A percentile compares a stretch with the other conserved stretches of the same genome.
Conservation (phyloP, 2,888 invertebrate species). For the Drosophila putrida region DNA sequence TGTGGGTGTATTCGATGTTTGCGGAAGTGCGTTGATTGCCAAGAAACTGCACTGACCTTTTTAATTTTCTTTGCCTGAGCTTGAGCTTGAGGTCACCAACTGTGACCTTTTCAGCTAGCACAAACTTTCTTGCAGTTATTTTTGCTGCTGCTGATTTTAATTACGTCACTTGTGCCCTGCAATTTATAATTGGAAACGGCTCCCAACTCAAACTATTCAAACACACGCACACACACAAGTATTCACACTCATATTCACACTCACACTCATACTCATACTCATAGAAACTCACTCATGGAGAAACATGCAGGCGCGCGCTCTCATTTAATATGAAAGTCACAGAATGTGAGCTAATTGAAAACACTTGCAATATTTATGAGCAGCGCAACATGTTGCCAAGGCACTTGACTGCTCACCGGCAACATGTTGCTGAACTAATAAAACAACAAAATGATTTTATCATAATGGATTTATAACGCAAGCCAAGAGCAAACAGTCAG, state of each 20-base stretch:
- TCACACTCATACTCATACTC: slow-evolving; percentile 17
- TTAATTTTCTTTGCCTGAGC: slow-evolving; percentile 44
- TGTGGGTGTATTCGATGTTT: slow-evolving; percentile 12
- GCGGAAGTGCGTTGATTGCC: slow-evolving; percentile 78
- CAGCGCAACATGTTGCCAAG: slow-evolving; percentile 75
- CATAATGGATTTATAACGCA: slow-evolving; percentile 83
- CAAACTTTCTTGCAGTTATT: slow-evolving; percentile 19
- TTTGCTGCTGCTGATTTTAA: slow-evolving; percentile 49
- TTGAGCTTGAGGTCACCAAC: slow-evolving; percentile 44
- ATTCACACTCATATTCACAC: slow-evolving; percentile 9
- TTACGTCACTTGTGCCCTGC: slow-evolving; percentile 63
- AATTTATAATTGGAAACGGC: slow-evolving; percentile 74
- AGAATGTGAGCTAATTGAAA: slow-evolving; percentile 83
- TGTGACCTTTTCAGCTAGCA: slow-evolving; percentile 63
- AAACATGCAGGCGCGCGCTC: slow-evolving; percentile 51
- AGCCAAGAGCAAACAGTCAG: slow-evolving; percentile 68
- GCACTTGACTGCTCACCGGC: slow-evolving; percentile 74
- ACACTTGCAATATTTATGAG: slow-evolving; percentile 83
- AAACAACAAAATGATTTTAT: slow-evolving; percentile 82
- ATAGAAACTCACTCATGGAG: slow-evolving; percentile 20
- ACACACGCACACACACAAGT: slow-evolving; percentile 15
- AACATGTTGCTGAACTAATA: slow-evolving; percentile 82
- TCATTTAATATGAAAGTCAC: slow-evolving; percentile 81
- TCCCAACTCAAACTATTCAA: slow-evolving; percentile 30
- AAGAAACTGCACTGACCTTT: slow-evolving; percentile 53